Conservation (phyloP, 2,888 invertebrate genomes). For the Silvanus unidentatus region DNA sequence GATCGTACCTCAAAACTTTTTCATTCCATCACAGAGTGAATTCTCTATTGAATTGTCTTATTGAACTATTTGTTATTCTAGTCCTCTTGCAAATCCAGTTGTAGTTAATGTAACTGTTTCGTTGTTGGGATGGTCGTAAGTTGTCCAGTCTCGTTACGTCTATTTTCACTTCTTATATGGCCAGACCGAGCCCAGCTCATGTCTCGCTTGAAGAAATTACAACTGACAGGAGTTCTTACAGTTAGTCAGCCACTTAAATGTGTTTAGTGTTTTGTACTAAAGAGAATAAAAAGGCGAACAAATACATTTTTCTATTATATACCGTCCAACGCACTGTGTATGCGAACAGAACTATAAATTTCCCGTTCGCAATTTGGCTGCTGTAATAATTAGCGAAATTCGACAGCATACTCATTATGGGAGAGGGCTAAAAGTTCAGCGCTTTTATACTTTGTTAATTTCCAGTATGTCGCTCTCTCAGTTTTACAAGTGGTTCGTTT, state of each 20-base stretch:
- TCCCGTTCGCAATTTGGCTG: too few relatives aligned
- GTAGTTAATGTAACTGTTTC: conserved; percentile 30
- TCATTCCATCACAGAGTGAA: too few relatives aligned
- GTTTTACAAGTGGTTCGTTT: conserved; percentile 24
- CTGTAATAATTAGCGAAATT: conserved; percentile 14
- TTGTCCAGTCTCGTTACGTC: conserved; percentile 40
- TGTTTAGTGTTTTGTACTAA: too few relatives aligned
- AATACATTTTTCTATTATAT: not conserved
- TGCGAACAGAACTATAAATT: conserved; percentile 4
- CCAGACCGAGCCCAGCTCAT: conserved; percentile 27
- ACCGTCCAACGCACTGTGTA: not conserved
- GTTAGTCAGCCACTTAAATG: conserved; percentile 22
- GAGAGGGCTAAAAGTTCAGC: not conserved
- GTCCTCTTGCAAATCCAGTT: conserved; percentile 20
- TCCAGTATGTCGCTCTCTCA: conserved; percentile 8
- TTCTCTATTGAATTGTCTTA: not conserved
- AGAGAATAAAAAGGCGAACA: too few relatives aligned
- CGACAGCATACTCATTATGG: not conserved
- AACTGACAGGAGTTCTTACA: conserved; percentile 29
- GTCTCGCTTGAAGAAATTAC: conserved; percentile 31
- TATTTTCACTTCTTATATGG: conserved; percentile 42
- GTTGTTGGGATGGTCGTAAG: conserved; percentile 31
- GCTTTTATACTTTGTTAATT: conserved; percentile 10
- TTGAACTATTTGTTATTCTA: conserved; percentile 5
- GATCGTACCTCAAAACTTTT: too few relatives aligned